Percentiles rank a stretch among this genome's conserved stretches.
Evolutionary conservation across 2,888 invertebrate genomes (phyloP).

Genomic region (Diarsia dahlii): DNA sequence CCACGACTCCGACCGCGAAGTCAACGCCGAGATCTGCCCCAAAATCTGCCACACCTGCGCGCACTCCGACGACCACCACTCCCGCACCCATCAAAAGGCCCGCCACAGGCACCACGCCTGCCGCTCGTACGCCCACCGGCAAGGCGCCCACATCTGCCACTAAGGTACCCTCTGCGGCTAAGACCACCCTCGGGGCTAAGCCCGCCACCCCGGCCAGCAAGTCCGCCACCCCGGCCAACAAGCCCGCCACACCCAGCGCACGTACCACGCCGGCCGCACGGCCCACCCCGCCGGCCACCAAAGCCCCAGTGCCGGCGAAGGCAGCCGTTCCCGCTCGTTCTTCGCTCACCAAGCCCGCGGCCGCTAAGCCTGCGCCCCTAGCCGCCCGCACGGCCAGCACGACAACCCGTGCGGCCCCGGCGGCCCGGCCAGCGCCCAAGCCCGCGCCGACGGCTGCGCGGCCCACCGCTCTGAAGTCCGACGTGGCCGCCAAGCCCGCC

Average conservation of each 20-base stretch:
- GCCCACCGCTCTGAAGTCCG: constrained; percentile 50
- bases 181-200: constrained; percentile 60
- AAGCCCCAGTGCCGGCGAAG: constrained; percentile 61
- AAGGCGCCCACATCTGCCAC: constrained; percentile 64
- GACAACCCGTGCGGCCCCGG: constrained; percentile 39
- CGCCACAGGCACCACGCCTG: constrained; percentile 56
- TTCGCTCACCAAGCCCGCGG: constrained; percentile 51
- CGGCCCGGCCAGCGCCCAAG: constrained; percentile 52
- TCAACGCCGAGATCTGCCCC: constrained; percentile 69
- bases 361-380: constrained; percentile 50
- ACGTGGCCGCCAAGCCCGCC: constrained; percentile 54
- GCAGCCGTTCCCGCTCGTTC: constrained; percentile 48
- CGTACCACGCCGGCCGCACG: constrained; percentile 45
- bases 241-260: constrained; percentile 48
- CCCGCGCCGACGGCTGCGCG: constrained; percentile 56
- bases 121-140: constrained; percentile 66
- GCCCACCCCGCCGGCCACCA: constrained; percentile 68
- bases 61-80: constrained; percentile 70
- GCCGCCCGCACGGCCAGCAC: constrained; percentile 49
- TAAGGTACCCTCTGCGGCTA: constrained; percentile 61
- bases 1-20: constrained; percentile 73
- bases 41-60: constrained; percentile 72
- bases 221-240: constrained; percentile 49
- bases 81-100: constrained; percentile 68
- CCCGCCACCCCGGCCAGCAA: constrained; percentile 55